Evolutionary conservation across 2,888 invertebrate genomes (phyloP).

Genomic region (Phymatocera aterrima): DNA sequence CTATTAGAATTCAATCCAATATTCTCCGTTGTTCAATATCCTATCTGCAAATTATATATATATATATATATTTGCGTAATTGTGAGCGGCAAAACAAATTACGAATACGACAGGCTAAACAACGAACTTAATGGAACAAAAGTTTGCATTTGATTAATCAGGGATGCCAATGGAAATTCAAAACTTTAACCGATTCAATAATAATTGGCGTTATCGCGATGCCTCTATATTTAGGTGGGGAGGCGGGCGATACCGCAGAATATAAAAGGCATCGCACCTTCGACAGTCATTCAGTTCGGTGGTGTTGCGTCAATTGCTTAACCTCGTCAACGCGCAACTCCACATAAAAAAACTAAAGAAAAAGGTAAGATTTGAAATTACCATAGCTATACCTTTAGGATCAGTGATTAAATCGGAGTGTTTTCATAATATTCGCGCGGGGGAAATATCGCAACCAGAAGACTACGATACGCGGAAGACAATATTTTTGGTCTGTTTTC

Average conservation of each 20-base stretch:
- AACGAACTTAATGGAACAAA: slow-evolving; percentile 5
- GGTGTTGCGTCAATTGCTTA: slow-evolving; percentile 38
- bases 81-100: not conserved
- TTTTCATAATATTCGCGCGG: not conserved
- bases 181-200: slow-evolving; percentile 53
- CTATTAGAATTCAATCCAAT: not conserved
- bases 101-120: not conserved
- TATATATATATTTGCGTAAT: not conserved
- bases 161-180: slow-evolving; percentile 62
- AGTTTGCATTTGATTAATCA: slow-evolving; percentile 55
- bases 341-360: slow-evolving; percentile 15
- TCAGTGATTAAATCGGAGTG: not conserved
- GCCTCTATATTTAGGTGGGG: slow-evolving; percentile 13
- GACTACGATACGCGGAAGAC: not conserved
- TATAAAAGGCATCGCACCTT: slow-evolving; percentile 37
- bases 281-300: slow-evolving; percentile 38
- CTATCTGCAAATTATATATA: not conserved
- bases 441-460: not conserved
- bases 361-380: slow-evolving; percentile 11
- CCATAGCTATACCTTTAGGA: no score
- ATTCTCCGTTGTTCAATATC: not conserved
- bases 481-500: not conserved
- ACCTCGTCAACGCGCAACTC: not conserved
- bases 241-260: slow-evolving; percentile 25
- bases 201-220: slow-evolving; percentile 54